Evolutionary conservation across 2,888 invertebrate genomes (phyloP).

Genomic region (Ephialtes manifestator): DNA sequence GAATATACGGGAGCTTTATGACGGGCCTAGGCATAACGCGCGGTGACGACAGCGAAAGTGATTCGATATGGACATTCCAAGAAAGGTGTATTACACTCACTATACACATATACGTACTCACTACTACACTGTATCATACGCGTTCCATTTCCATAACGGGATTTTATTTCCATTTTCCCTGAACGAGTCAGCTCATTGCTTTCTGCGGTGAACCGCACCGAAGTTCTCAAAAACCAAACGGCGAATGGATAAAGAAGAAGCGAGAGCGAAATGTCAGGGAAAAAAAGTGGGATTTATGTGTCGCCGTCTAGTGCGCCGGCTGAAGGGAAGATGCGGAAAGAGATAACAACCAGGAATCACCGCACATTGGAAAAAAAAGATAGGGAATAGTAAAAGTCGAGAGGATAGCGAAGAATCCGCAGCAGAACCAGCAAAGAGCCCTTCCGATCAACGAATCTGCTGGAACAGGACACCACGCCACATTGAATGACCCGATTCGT

Average conservation of each 20-base stretch:
- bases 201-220: slow-evolving; percentile 46
- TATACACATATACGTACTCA: slow-evolving; percentile 31
- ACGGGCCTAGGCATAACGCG: slow-evolving; percentile 35
- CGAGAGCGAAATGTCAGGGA: slow-evolving; percentile 36
- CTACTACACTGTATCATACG: slow-evolving; percentile 35
- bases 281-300: slow-evolving; percentile 71
- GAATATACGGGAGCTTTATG: slow-evolving; percentile 54
- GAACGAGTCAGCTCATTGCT: slow-evolving; percentile 53
- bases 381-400: slow-evolving; percentile 61
- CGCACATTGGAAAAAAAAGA: slow-evolving; percentile 35
- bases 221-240: slow-evolving; percentile 22
- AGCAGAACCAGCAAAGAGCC: slow-evolving; percentile 39
- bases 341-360: slow-evolving; percentile 25
- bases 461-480: slow-evolving; percentile 44
- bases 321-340: slow-evolving; percentile 25
- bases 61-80: slow-evolving; percentile 71
- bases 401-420: slow-evolving; percentile 49
- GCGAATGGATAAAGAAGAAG: slow-evolving; percentile 44
- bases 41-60: slow-evolving; percentile 55
- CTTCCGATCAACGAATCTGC: slow-evolving; percentile 55
- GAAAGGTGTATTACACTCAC: slow-evolving; percentile 61
- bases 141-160: slow-evolving; percentile 79
- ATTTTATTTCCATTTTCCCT: slow-evolving; percentile 80
- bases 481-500: slow-evolving; percentile 64
- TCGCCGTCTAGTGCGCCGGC: slow-evolving; percentile 57